phyloP scores from a whole-genome alignment of 2,113 vertebrate genomes.

The Proteles cristata region DNA sequence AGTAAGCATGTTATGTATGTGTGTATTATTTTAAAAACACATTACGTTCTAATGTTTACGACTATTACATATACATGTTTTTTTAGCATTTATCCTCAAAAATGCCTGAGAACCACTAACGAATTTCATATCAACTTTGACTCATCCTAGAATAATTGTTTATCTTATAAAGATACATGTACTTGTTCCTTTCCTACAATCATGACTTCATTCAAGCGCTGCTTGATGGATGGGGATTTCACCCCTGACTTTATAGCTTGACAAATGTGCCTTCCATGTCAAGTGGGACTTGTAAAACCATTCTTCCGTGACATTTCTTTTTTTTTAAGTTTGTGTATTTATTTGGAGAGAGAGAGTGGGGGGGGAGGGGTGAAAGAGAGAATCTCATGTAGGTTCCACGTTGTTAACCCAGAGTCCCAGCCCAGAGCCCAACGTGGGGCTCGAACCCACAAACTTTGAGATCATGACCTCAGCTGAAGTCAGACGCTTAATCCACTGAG shows the following conservation, averaged over 20 bases:
- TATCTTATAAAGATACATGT: background rate
- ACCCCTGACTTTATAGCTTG: background rate
- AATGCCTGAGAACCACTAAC: background rate
- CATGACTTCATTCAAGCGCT: background rate
- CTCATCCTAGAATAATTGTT: background rate
- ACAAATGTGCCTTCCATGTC: background rate
- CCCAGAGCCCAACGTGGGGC: no score
- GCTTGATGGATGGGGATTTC: rapidly evolving
- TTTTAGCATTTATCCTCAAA: background rate
- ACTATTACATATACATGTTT: background rate
- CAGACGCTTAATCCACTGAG: no score
- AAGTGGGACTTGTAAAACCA: background rate
- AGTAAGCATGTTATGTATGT: background rate
- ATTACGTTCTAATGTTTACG: background rate
- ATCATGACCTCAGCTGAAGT: no score
- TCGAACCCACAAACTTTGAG: no score
- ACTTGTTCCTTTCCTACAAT: background rate
- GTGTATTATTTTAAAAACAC: background rate
- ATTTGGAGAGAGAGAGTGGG: no score
- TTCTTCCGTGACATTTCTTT: background rate
- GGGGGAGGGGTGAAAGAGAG: no score
- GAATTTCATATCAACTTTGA: background rate
- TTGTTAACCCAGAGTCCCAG: no score
- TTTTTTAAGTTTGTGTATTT: no score
- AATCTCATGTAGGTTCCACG: no score